These are phyloP conservation scores for Tholera decimalis DNA, from an alignment of 2,888 invertebrate genomes.

Conservation along the genomic window DNA sequence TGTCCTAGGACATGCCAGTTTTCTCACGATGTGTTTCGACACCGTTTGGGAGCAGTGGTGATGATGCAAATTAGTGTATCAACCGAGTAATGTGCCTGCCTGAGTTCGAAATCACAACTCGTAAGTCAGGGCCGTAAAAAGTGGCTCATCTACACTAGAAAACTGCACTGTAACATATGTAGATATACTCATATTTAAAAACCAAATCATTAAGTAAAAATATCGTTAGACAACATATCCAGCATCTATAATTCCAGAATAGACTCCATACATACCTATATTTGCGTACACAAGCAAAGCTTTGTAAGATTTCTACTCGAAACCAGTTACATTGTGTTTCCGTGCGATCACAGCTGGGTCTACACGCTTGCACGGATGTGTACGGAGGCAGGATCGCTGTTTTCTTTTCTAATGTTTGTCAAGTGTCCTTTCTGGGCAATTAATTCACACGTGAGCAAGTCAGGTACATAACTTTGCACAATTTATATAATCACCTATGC, in stretches of 20 bases:
- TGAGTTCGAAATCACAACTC: no score
- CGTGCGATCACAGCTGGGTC: slow-evolving; percentile 39
- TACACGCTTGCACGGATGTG: slow-evolving; percentile 15
- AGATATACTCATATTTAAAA: no score
- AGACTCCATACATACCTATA: slow-evolving; percentile 50
- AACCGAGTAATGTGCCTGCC: no score
- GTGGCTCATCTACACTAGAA: no score
- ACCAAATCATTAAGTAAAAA: not conserved
- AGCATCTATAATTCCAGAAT: slow-evolving; percentile 46
- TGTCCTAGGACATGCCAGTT: no score
- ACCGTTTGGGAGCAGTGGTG: no score
- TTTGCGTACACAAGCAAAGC: slow-evolving; percentile 43
- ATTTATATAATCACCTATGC: slow-evolving; percentile 19
- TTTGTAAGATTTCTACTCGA: slow-evolving; percentile 49
- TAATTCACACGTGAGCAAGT: no score
- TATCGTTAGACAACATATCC: slow-evolving; percentile 22
- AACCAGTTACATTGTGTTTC: slow-evolving; percentile 58
- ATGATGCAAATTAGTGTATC: no score
- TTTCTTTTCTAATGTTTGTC: slow-evolving; percentile 45
- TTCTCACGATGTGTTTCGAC: no score
- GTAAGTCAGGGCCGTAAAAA: no score
- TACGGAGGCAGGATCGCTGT: slow-evolving; percentile 37
- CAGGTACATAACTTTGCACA: no score
- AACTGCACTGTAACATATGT: not conserved
- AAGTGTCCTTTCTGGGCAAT: slow-evolving; percentile 53